These are phyloP conservation scores for Eristalis tenax DNA, from an alignment of 2,888 invertebrate genomes.

Conservation along the genomic window DNA sequence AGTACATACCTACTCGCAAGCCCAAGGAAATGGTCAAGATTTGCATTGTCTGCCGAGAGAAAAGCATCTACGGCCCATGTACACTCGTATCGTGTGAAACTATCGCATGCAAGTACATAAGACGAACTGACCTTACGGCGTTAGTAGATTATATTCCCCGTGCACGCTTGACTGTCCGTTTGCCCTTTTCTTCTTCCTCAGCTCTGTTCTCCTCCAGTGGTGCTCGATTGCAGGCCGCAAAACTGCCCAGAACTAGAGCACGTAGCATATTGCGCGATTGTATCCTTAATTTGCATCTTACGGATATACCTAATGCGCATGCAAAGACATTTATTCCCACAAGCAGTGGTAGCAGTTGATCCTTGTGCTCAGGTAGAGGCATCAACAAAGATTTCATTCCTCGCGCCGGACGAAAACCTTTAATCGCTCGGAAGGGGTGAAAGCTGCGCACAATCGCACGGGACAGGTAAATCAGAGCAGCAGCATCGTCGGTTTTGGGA, in stretches of 20 bases:
- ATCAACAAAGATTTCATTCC: conserved; percentile 8
- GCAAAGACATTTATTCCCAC: conserved; percentile 49
- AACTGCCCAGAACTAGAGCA: conserved; percentile 70
- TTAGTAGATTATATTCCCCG: conserved; percentile 11
- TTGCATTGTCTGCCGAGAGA: conserved; percentile 26
- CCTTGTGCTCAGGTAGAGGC: conserved; percentile 15
- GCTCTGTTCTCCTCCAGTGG: not conserved
- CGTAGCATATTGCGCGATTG: conserved; percentile 55
- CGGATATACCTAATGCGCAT: conserved; percentile 26
- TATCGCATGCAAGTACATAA: conserved; percentile 37
- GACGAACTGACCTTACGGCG: conserved; percentile 50
- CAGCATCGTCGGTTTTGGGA: conserved; percentile 19
- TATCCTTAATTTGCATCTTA: conserved; percentile 67
- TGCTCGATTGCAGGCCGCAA: conserved; percentile 42
- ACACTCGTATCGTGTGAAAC: conserved; percentile 47
- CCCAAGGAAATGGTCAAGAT: conserved; percentile 55
- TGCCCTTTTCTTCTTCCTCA: conserved; percentile 18
- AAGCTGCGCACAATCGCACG: conserved; percentile 28
- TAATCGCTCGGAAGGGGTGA: conserved; percentile 31
- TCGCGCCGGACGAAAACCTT: conserved; percentile 4
- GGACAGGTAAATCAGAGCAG: conserved; percentile 61
- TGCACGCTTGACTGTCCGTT: conserved; percentile 31
- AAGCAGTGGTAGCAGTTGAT: conserved; percentile 10
- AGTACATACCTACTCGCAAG: not conserved
- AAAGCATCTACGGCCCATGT: not conserved